phyloP scores from a whole-genome alignment of 1,140 invertebrate genomes.

The Plectrocnemia conspersa region DNA sequence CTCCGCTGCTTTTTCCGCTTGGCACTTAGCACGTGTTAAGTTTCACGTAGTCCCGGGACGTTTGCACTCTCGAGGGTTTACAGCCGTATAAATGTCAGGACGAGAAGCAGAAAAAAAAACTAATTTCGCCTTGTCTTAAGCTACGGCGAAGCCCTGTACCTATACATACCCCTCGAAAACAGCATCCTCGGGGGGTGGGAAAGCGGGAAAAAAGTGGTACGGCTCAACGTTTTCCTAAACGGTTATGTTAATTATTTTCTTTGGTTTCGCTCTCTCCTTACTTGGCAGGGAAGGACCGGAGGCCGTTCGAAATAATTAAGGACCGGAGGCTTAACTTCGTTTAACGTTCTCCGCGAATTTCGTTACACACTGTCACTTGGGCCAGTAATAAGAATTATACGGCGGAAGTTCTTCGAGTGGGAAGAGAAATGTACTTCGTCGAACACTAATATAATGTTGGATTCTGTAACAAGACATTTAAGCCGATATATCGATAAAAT shows the following conservation, averaged over 20 bases:
- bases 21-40: constrained; percentile 18
- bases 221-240: background rate
- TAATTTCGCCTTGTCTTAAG: constrained; percentile 20
- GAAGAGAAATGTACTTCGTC: too few relatives aligned
- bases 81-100: constrained; percentile 19
- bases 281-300: too few relatives aligned
- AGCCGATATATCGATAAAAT: too few relatives aligned
- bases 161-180: too few relatives aligned
- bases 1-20: too few relatives aligned
- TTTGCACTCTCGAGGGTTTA: constrained; percentile 20
- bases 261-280: constrained; percentile 1
- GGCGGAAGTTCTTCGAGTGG: too few relatives aligned
- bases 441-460: too few relatives aligned
- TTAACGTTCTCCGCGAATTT: too few relatives aligned
- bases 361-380: too few relatives aligned
- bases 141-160: constrained; percentile 13
- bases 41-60: constrained; percentile 12
- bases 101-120: constrained; percentile 18
- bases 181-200: background rate
- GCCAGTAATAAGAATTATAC: too few relatives aligned
- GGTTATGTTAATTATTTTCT: constrained; percentile 19
- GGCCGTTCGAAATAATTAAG: constrained; percentile 1
- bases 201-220: background rate
- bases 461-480: too few relatives aligned
- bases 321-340: background rate